Base-by-base conservation (phyloP, 2,888 invertebrate species). In the Chelonus formosanus region DNA sequence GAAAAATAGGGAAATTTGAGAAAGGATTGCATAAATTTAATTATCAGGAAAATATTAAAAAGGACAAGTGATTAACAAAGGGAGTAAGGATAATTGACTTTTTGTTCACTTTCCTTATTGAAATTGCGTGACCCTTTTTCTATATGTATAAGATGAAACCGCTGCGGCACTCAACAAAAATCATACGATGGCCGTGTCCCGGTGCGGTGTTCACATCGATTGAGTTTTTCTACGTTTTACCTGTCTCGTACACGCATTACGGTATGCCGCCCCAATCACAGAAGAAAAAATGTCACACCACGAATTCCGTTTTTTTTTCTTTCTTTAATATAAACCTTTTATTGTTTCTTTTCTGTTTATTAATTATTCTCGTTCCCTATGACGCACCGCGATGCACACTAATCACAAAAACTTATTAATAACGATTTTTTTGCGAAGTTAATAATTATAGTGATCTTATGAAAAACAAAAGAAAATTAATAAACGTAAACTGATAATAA, bases 251-350 rank as follows among this genome's bases (percentile, higher is more conserved):
- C 78, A 61, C 61, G 66, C 61, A 65, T 66, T 80, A 77, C 88
- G 88, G 89, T 90, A 91, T 91, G 91, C 89, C 89, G 91, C 91
- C 92, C 92, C 92, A 91, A 91, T 91, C 92, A 92, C 91, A 92
- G 90, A 90, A 88, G 86, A 89, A 92, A 92, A 91, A 91, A 90
- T 92, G 92, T 91, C 92, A 92, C 91, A 91, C 89, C 89, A 89
- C 86, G 85, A 83, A 84, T 85, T 78, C 75, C 77, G 57, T 71
- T 79, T 74, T 70, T 73, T 67, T 68, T 72, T 73, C 69, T 68
- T 69, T 54, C 67, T 70, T 66, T 63, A 59, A 6, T 20, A n/a
- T 62, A 44, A 55, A 10, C 40, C 35, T 60, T 62, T 31, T 50
- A 45, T 55, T 34, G 40, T 7, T 6, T 10, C 48, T 35, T 36